phyloP scores from a whole-genome alignment of 2,888 invertebrate species.

The Coelogynopora nodosa region DNA sequence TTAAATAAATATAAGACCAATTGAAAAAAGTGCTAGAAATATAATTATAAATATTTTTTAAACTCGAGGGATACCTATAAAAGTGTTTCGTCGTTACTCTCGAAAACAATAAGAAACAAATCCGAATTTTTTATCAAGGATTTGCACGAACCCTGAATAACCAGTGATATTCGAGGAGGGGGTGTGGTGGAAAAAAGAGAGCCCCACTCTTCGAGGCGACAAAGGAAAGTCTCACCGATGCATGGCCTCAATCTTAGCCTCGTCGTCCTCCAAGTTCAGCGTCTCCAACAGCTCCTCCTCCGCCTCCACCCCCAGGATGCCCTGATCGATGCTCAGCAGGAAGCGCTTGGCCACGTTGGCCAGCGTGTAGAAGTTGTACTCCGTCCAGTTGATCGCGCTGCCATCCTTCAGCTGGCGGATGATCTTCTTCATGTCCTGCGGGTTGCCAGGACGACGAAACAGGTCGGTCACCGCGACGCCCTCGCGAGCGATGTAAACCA shows the following conservation, averaged over 20 bases:
- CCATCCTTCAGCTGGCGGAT: conserved; percentile 58
- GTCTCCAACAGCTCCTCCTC: conserved; percentile 84
- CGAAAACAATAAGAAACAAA: too few relatives aligned
- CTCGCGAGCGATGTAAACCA: conserved; percentile 60
- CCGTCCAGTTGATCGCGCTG: conserved; percentile 56
- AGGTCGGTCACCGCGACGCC: conserved; percentile 60
- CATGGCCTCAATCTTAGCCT: conserved; percentile 83
- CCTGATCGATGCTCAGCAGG: conserved; percentile 88
- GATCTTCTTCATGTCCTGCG: conserved; percentile 56
- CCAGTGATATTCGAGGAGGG: too few relatives aligned
- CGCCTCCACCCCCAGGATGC: conserved; percentile 85
- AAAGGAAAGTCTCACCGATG: too few relatives aligned
- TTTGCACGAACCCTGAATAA: too few relatives aligned
- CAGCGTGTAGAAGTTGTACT: conserved; percentile 76
- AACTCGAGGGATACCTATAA: too few relatives aligned
- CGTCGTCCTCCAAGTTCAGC: conserved; percentile 75
- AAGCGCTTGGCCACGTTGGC: conserved; percentile 97
- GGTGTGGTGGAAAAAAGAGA: too few relatives aligned
- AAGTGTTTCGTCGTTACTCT: too few relatives aligned
- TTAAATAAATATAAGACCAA: too few relatives aligned
- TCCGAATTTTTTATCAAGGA: too few relatives aligned
- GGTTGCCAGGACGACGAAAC: conserved; percentile 60
- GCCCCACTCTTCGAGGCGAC: too few relatives aligned
- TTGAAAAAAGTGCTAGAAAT: too few relatives aligned
- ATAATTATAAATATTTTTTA: too few relatives aligned